Evolutionary conservation across 2,888 invertebrate species (phyloP).

Genomic region (Hirudinaria manillensis): DNA sequence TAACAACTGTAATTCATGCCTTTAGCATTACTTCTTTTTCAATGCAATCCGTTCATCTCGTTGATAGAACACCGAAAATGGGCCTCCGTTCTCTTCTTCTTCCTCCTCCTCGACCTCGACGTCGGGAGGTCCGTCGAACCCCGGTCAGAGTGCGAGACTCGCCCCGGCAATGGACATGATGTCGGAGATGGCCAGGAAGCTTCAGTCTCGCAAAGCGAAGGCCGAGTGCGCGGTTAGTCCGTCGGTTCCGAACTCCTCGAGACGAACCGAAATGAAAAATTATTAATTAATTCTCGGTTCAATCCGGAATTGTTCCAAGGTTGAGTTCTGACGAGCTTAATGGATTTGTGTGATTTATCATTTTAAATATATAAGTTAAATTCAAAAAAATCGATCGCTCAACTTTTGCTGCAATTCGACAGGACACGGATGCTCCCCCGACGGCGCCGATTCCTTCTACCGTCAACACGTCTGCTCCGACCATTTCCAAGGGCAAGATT

Average conservation of each 20-base stretch:
- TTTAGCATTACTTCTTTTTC: too few relatives aligned
- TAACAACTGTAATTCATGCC: too few relatives aligned
- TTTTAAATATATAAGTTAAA: background rate
- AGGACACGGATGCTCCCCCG: too few relatives aligned
- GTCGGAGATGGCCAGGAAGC: conserved; percentile 92
- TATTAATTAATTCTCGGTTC: too few relatives aligned
- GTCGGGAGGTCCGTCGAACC: background rate
- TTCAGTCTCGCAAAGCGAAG: conserved; percentile 73
- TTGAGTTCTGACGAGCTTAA: too few relatives aligned
- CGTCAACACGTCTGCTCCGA: background rate
- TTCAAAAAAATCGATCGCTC: background rate
- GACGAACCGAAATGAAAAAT: too few relatives aligned
- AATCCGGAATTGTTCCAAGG: too few relatives aligned
- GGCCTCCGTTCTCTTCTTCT: too few relatives aligned
- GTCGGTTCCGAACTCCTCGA: too few relatives aligned
- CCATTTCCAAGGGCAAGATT: background rate
- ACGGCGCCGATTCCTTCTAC: background rate
- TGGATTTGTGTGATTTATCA: background rate
- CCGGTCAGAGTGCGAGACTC: conserved; percentile 34
- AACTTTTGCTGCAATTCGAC: background rate
- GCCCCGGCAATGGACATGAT: conserved; percentile 65
- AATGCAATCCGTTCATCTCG: too few relatives aligned
- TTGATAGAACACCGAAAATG: too few relatives aligned
- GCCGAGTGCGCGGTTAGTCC: conserved; percentile 36
- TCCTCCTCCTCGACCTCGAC: background rate